Evolutionary conservation across 2,888 invertebrate genomes (phyloP).

Genomic region (Encarsia formosa): DNA sequence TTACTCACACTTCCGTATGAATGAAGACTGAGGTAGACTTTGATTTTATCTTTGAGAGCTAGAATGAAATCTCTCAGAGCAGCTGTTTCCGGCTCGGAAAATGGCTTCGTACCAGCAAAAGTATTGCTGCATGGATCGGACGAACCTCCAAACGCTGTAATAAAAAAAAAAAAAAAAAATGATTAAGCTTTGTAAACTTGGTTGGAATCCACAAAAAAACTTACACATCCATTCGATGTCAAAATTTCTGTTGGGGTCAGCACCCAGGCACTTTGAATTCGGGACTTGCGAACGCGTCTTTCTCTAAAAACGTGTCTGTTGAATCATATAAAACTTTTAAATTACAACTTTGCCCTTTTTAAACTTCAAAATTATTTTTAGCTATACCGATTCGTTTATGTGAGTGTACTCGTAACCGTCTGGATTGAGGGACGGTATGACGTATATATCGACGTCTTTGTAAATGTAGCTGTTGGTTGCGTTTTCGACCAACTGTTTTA

Average conservation of each 20-base stretch:
- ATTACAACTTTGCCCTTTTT: too few species aligned
- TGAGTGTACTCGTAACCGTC: slow-evolving; percentile 67
- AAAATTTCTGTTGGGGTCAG: slow-evolving; percentile 75
- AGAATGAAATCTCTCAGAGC: slow-evolving; percentile 59
- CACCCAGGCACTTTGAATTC: slow-evolving; percentile 59
- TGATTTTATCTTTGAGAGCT: slow-evolving; percentile 52
- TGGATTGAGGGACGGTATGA: slow-evolving; percentile 66
- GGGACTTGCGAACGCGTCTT: slow-evolving; percentile 59
- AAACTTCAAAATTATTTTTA: too few species aligned
- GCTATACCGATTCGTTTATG: slow-evolving; percentile 1
- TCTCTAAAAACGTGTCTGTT: slow-evolving; percentile 54
- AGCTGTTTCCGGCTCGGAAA: slow-evolving; percentile 65
- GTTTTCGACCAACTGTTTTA: slow-evolving; percentile 60
- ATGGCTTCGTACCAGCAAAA: slow-evolving; percentile 60
- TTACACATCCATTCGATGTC: slow-evolving; percentile 62
- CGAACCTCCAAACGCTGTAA: slow-evolving; percentile 46
- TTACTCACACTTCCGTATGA: slow-evolving; percentile 62
- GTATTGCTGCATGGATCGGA: slow-evolving; percentile 56
- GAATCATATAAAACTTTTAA: too few species aligned
- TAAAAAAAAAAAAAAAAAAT: background rate
- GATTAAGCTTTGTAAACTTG: background rate
- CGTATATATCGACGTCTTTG: slow-evolving; percentile 62
- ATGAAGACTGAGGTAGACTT: slow-evolving; percentile 70
- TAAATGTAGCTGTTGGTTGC: slow-evolving; percentile 52
- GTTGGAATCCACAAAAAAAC: too few species aligned